These are phyloP conservation scores for Patiria miniata DNA, from an alignment of 35 echinoderm and acorn worm species.

Conservation along the genomic window DNA sequence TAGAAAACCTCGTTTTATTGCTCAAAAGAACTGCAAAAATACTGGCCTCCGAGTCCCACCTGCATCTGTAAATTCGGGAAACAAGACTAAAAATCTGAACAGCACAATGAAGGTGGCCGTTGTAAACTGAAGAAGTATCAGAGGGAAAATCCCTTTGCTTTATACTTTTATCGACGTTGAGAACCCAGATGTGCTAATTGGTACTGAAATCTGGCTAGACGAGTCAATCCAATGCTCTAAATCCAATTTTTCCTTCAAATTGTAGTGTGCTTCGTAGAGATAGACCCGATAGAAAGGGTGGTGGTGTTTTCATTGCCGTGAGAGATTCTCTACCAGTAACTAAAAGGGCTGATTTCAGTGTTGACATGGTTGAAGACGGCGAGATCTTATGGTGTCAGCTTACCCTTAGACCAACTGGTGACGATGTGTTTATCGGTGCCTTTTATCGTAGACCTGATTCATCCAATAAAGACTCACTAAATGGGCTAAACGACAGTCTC, in stretches of 20 bases:
- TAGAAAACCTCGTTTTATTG: too few relatives aligned
- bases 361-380: not conserved
- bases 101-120: conserved; percentile 2
- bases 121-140: conserved; percentile 30
- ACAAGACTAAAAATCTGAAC: too few relatives aligned
- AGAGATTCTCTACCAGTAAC: conserved; percentile 1
- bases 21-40: too few relatives aligned
- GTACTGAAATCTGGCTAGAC: conserved; percentile 32
- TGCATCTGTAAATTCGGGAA: too few relatives aligned
- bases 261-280: conserved; percentile 29
- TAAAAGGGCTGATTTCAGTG: not conserved
- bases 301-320: conserved; percentile 25
- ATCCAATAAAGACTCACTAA: not conserved
- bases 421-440: not conserved
- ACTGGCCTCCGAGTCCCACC: too few relatives aligned
- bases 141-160: not conserved
- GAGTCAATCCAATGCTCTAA: conserved; percentile 20
- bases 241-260: conserved; percentile 16
- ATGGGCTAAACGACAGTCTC: not conserved
- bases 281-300: conserved; percentile 7
- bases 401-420: not conserved
- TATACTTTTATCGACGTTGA: conserved; percentile 6
- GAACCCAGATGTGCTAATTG: conserved; percentile 40
- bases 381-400: not conserved
- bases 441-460: not conserved